phyloP scores from a whole-genome alignment of 2,888 invertebrate genomes.

The Pimpla rufipes region DNA sequence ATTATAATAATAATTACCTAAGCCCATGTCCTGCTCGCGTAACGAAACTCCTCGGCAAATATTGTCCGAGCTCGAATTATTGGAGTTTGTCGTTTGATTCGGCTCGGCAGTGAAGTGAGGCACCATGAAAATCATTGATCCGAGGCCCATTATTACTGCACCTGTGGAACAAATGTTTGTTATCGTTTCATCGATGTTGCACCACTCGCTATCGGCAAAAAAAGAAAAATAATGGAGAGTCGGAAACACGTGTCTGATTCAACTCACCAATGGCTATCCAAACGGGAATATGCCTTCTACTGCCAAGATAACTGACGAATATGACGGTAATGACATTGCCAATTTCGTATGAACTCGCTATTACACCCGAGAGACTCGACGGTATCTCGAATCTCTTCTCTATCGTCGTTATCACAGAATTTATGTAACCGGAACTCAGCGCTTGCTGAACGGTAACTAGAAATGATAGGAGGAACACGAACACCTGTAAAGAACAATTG shows the following conservation, averaged over 20 bases:
- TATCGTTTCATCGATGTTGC: too few relatives aligned
- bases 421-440: conserved; percentile 95
- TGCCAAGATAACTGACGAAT: conserved; percentile 97
- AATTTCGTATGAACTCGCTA: conserved; percentile 97
- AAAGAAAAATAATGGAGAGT: not conserved
- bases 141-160: conserved; percentile 96
- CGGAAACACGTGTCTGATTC: not conserved
- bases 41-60: conserved; percentile 92
- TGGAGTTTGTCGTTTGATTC: conserved; percentile 89
- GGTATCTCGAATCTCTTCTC: conserved; percentile 98
- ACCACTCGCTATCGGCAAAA: too few relatives aligned
- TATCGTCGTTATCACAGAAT: conserved; percentile 98
- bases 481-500: conserved; percentile 88
- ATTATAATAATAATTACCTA: conserved; percentile 84
- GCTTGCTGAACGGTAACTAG: conserved; percentile 96
- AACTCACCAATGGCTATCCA: conserved; percentile 95
- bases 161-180: conserved; percentile 85
- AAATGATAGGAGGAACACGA: conserved; percentile 95
- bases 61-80: conserved; percentile 91
- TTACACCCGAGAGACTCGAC: conserved; percentile 96
- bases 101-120: conserved; percentile 96
- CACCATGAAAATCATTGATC: conserved; percentile 96
- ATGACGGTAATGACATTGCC: conserved; percentile 98
- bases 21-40: conserved; percentile 91
- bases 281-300: conserved; percentile 95